Evolutionary conservation across 2,797 vertebrate species (phyloP), one percentile per base, ranked within the genome.

Genomic region (Acrossocheilus fasciatus): DNA sequence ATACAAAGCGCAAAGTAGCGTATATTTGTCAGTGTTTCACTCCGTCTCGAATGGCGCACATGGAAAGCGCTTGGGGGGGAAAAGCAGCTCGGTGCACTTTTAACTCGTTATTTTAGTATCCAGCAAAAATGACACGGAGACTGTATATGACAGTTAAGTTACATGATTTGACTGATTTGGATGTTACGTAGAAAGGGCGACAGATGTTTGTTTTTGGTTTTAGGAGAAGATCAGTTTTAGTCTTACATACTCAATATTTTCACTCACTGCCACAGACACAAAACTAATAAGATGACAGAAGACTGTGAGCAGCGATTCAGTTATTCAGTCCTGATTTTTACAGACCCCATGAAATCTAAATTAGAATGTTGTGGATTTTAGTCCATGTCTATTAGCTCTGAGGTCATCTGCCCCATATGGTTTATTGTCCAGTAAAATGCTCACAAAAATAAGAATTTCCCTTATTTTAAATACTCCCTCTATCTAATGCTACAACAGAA

Each of bases 291-390:
- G 20, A 78, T 17, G 26, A 15, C 10, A 11, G 9, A n/a, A 4
- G 59, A 64, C 41, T 77, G 50, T 77, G 36, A 52, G 47, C 17
- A 36, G 20, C 0, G 0, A 77, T 54, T 36, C 47, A 12, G 5
- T 36, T 76, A 75, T 11, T 4, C 1, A 54, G 47, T 52, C 45
- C 47, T 57, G 50, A 23, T 18, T 41, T 57, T 57, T 7, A 57
- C 36, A 41, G 75, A 54, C 75, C 50, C 18, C 34, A n/a, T 41
- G 20, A 77, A 41, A 77, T 57, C 34, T 57, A 57, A 77, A 77
- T 23, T 0, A 23, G 1, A 1, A 18, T 52, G 20, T 76, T 20
- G 0, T 34, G 26, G 1, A 10, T 52, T 75, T 52, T 52, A 50
- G 15, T 30, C 8, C 26, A 1, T 75, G 5, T 52, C 30, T 36